Evolutionary conservation across 2,888 invertebrate genomes (phyloP), one percentile per base, ranked within the genome.

Genomic region (Diplolepis rosae): DNA sequence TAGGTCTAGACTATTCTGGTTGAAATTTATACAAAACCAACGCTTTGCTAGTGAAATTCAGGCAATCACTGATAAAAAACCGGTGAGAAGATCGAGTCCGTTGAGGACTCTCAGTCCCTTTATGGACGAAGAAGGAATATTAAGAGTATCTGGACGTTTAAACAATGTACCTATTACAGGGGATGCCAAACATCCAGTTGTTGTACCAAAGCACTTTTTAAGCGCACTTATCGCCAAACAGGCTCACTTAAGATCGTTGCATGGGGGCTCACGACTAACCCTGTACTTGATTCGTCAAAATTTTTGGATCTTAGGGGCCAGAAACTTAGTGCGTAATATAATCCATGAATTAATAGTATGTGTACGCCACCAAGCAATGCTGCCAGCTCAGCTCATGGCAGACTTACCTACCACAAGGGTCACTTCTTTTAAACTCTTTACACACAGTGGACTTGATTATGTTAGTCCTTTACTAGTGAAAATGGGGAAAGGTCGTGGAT

Each of bases 401-500:
- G n/a, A 45, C 28, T 27, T 69, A 7, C 72, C 72, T 11, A 4
- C 45, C 1, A 6, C 13, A 32, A 51, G 66, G 32, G 52, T 67
- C 2, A 52, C 42, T 24, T 45, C 24, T 28, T 30, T 54, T 0
- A 48, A 69, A 32, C 69, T 71, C 0, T 73, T 75, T 22, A 32
- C 35, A 0, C 45, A 71, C 56, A 48, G 69, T 2, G 73, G 73
- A 2, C 42, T 77, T 0, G 72, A 77, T 18, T 77, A 77, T 28
- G 79, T 74, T 1, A 77, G 79, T 1, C 79, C 79, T 0, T 65
- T 78, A n/a, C 11, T 35, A 1, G 68, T 77, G 4, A 30, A 69
- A 2, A 9, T 52, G 7, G 11, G 68, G 0, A 65, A 45, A 35
- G 71, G 80, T 32, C 56, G 79, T 15, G 74, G 76, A 1, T 48